Evolutionary conservation across 1,140 invertebrate genomes (phyloP).

Genomic region (Berghia stephanieae): DNA sequence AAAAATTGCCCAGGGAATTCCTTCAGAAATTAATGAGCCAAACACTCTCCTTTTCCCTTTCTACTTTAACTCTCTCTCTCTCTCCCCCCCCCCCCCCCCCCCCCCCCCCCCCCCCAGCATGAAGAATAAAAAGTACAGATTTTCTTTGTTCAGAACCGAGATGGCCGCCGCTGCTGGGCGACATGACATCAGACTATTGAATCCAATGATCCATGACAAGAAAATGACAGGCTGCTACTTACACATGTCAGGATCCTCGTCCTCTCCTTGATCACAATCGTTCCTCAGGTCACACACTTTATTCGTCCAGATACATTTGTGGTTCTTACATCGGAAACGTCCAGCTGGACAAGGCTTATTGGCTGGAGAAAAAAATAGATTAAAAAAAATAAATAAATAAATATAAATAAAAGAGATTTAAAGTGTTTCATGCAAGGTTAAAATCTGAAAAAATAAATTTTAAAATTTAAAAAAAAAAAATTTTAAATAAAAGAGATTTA

Average conservation of each 20-base stretch:
- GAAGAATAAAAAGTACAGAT: too few species aligned
- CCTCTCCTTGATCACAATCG: constrained; percentile 70
- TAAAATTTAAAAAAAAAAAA: neutral
- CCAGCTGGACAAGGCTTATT: constrained; percentile 61
- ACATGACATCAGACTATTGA: too few species aligned
- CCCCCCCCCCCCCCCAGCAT: too few species aligned
- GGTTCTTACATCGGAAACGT: constrained; percentile 64
- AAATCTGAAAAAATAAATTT: neutral
- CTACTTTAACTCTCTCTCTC: too few species aligned
- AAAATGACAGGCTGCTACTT: too few species aligned
- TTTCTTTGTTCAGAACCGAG: too few species aligned
- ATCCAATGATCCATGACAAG: too few species aligned
- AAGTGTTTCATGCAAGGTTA: neutral
- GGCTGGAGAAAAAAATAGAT: constrained; percentile 35
- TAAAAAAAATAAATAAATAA: neutral
- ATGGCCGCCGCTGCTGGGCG: too few species aligned
- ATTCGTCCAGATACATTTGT: constrained; percentile 85
- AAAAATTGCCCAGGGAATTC: too few species aligned
- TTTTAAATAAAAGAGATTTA: neutral
- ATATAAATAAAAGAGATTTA: neutral
- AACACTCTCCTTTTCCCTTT: too few species aligned
- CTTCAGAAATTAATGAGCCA: too few species aligned
- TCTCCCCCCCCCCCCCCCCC: too few species aligned
- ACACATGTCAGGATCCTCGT: constrained; percentile 56
- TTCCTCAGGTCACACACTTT: constrained; percentile 73